Percentiles rank a stretch among this genome's conserved stretches.
These are phyloP conservation scores for Porphyrio hochstetteri DNA, from an alignment of 2,113 vertebrate genomes.

Conservation along the genomic window DNA sequence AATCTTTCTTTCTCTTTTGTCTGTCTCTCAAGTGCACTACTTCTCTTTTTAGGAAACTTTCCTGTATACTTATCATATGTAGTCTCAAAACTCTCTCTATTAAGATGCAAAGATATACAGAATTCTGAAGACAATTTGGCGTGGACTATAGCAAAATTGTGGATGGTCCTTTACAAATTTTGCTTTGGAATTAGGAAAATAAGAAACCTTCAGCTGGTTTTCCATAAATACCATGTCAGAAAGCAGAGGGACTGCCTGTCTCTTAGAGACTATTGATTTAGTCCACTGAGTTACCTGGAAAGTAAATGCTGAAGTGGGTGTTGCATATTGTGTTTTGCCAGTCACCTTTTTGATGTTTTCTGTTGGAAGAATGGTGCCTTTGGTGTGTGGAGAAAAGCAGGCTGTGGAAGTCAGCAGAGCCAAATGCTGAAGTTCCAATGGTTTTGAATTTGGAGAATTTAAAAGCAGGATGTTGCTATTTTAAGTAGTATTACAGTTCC, in stretches of 20 bases:
- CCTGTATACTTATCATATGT: not conserved
- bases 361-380: not conserved
- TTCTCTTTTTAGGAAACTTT: not conserved
- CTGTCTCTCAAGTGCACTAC: not conserved
- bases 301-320: not conserved
- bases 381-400: not conserved
- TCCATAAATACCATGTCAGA: not conserved
- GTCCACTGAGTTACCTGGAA: not conserved
- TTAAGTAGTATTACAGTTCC: constrained; percentile 21
- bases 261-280: not conserved
- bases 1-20: not conserved
- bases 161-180: not conserved
- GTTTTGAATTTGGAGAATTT: not conserved
- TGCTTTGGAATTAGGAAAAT: not conserved
- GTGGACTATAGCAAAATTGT: not conserved
- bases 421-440: not conserved
- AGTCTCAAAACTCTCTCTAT: not conserved
- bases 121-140: not conserved
- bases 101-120: not conserved
- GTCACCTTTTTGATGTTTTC: not conserved
- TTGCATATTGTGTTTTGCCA: not conserved
- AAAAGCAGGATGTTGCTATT: constrained; percentile 36
- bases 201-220: not conserved
- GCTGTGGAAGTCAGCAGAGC: not conserved
- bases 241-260: not conserved